A percentile compares a stretch with the other conserved stretches of the same genome.
These are phyloP conservation scores for Crioceris asparagi DNA, from an alignment of 2,888 invertebrate species.

Conservation along the genomic window DNA sequence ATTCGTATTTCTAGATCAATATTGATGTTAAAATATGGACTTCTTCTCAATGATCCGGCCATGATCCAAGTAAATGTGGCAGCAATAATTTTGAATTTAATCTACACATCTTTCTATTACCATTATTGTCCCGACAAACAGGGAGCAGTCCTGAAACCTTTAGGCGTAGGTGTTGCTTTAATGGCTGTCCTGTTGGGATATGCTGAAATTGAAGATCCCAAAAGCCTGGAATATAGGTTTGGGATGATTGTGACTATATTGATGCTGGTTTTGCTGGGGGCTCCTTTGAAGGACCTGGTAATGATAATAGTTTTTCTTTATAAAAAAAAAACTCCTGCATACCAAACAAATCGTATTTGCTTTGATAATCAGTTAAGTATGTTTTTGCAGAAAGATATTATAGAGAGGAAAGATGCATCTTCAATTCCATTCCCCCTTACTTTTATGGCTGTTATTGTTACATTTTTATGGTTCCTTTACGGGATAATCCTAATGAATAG, in stretches of 20 bases:
- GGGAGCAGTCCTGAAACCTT: slow-evolving; percentile 44
- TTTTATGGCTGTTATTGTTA: slow-evolving; percentile 67
- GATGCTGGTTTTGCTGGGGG: slow-evolving; percentile 55
- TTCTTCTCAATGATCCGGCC: slow-evolving; percentile 58
- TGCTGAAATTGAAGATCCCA: slow-evolving; percentile 53
- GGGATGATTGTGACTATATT: slow-evolving; percentile 60
- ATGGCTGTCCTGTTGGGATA: slow-evolving; percentile 52
- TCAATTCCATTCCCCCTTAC: slow-evolving; percentile 83
- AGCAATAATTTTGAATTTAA: slow-evolving; percentile 56
- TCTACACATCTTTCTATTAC: slow-evolving; percentile 59
- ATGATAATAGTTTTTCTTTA: slow-evolving; percentile 28
- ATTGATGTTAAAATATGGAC: slow-evolving; percentile 66
- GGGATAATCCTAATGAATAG: slow-evolving; percentile 64
- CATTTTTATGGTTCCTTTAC: slow-evolving; percentile 70
- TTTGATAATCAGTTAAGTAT: neutral
- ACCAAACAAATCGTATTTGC: neutral
- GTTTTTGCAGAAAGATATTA: slow-evolving; percentile 56
- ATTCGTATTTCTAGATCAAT: slow-evolving; percentile 48
- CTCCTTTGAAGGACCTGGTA: slow-evolving; percentile 61
- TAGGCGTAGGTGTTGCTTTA: slow-evolving; percentile 46
- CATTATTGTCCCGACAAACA: slow-evolving; percentile 47
- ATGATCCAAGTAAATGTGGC: slow-evolving; percentile 71
- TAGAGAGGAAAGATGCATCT: slow-evolving; percentile 72
- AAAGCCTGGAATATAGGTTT: slow-evolving; percentile 54
- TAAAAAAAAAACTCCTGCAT: neutral